Base-by-base conservation (phyloP, 2,797 vertebrate species). In the Pogoniulus pusillus region DNA sequence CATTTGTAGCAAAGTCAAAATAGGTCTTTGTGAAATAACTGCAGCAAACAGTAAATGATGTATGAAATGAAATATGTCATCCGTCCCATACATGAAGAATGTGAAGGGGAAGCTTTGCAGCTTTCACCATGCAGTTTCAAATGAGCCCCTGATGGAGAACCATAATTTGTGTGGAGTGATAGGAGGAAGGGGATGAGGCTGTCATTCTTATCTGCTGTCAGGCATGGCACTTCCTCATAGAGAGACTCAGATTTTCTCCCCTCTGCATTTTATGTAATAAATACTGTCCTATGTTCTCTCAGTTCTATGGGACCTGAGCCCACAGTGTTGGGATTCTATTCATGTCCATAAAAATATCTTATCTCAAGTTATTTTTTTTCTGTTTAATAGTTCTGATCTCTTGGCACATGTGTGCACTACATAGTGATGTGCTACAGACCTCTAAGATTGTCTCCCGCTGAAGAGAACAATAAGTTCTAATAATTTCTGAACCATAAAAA, bases 11-110 rank as follows among this genome's bases (percentile, higher is more conserved):
- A 86, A 93, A 95, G 92, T 92, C 93, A 91, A 93, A 94, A 92
- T 43, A 95, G 83, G 89, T 80, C 81, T 92, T 95, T 85, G 81
- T 76, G 54, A 95, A 95, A 94, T 91, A 90, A 88, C 81, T 57
- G 72, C 83, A 91, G 75, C 92, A 90, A 94, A 88, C 78, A 91
- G 87, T 72, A 96, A 95, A 96, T 95, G 94, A 85, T 92, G 87
- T 94, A 95, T 96, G 87, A 94, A 95, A 95, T 95, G 91, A 93
- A 91, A 93, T 77, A 82, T 43, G 78, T 93, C 90, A 91, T 86
- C 91, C 94, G 79, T 83, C 71, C 60, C 57, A 35, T 82, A 88
- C 27, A 72, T 59, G 91, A 88, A 69, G 83, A 84, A 91, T 72
- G 71, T 49, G 75, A 81, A 88, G 85, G 69, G 85, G 85, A 93